Percentiles rank a stretch among this genome's conserved stretches.
These are phyloP conservation scores for Dufourea novaeangliae DNA, from an alignment of 1,140 invertebrate genomes.

Conservation along the genomic window DNA sequence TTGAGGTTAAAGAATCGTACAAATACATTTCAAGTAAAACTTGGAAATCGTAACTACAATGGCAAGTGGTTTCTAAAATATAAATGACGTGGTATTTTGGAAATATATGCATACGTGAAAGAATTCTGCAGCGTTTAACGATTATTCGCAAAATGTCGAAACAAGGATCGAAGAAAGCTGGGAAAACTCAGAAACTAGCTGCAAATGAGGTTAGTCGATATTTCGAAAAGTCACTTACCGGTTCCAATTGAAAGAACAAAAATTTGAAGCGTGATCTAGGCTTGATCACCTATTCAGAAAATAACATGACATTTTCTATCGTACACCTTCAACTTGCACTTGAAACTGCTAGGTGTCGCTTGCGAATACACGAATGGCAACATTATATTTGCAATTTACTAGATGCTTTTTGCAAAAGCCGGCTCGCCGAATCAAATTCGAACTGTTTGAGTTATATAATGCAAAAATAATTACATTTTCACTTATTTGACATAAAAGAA, in stretches of 20 bases:
- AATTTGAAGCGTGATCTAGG: slow-evolving; percentile 48
- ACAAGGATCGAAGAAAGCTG: slow-evolving; percentile 64
- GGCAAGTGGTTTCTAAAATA: not conserved
- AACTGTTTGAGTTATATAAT: not conserved
- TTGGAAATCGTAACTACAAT: not conserved
- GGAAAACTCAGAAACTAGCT: slow-evolving; percentile 48
- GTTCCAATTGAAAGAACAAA: slow-evolving; percentile 15
- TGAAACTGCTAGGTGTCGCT: slow-evolving; percentile 35
- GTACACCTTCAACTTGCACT: slow-evolving; percentile 14
- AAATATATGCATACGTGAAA: slow-evolving; percentile 17
- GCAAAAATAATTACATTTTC: not conserved
- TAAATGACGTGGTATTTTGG: slow-evolving; percentile 12
- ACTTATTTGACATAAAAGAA: not conserved
- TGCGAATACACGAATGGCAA: slow-evolving; percentile 31
- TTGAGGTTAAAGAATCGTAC: slow-evolving; percentile 61
- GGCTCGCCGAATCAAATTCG: not conserved
- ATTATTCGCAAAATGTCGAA: slow-evolving; percentile 72
- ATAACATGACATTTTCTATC: slow-evolving; percentile 72
- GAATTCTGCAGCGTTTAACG: slow-evolving; percentile 16
- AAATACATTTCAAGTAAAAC: not conserved
- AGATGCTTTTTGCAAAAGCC: not conserved
- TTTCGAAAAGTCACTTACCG: slow-evolving; percentile 60
- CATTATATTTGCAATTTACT: slow-evolving; percentile 26
- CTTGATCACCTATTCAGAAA: slow-evolving; percentile 70
- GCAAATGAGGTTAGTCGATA: slow-evolving; percentile 62